Conservation (phyloP, 2,888 invertebrate species). For the Cartodere bifasciata region DNA sequence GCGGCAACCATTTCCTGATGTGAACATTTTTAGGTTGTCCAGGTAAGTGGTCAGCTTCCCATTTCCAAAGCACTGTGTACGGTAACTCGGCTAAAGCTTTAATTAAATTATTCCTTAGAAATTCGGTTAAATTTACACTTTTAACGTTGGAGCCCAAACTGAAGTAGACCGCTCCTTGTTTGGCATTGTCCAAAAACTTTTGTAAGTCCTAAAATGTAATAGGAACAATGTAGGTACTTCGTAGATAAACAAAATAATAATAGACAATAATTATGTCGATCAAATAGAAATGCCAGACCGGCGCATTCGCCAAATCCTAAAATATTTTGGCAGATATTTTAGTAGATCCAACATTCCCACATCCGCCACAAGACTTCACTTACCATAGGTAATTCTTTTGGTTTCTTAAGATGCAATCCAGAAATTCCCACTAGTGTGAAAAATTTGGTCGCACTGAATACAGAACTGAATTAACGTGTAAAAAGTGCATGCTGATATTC, state of each 20-base stretch:
- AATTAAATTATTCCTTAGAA: conserved; percentile 12
- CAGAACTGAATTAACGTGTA: conserved; percentile 16
- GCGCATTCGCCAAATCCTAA: too few relatives aligned
- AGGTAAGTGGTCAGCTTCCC: conserved; percentile 15
- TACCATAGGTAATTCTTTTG: too few relatives aligned
- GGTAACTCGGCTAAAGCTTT: conserved; percentile 14
- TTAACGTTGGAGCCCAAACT: conserved; percentile 18
- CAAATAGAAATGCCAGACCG: too few relatives aligned
- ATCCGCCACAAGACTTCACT: too few relatives aligned
- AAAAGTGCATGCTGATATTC: conserved; percentile 17
- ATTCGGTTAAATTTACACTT: conserved; percentile 12
- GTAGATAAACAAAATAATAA: too few relatives aligned
- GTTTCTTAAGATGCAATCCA: conserved; percentile 16
- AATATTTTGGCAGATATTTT: too few relatives aligned
- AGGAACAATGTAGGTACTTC: too few relatives aligned
- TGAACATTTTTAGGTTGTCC: conserved; percentile 15
- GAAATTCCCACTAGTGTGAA: conserved; percentile 16
- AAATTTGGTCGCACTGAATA: conserved; percentile 14
- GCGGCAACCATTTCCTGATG: conserved; percentile 18
- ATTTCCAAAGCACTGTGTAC: conserved; percentile 17
- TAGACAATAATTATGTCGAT: too few relatives aligned
- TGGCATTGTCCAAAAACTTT: conserved; percentile 16
- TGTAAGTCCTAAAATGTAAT: conserved; percentile 18
- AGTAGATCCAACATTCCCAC: too few relatives aligned
- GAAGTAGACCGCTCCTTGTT: conserved; percentile 18